A percentile compares a stretch with the other conserved stretches of the same genome.
Conservation (phyloP, 2,113 vertebrate genomes). For the Rhipidura dahli region DNA sequence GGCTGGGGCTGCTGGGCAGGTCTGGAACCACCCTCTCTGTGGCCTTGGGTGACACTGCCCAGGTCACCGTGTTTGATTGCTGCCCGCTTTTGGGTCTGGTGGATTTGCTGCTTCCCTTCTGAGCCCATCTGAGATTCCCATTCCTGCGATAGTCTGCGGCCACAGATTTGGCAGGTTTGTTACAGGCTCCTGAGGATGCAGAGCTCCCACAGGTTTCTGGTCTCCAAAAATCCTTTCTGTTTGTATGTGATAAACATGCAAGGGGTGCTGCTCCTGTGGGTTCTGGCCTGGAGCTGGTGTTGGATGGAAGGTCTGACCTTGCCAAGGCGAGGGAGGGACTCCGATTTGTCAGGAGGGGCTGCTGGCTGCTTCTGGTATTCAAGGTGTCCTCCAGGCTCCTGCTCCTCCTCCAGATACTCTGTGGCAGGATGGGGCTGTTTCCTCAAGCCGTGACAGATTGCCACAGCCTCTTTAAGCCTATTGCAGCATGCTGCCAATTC, state of each 20-base stretch:
- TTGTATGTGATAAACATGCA: rapidly evolving
- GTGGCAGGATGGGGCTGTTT: neutral
- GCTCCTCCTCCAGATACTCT: neutral
- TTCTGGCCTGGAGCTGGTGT: neutral
- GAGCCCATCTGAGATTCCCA: neutral
- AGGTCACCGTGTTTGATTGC: rapidly evolving
- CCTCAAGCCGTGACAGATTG: neutral
- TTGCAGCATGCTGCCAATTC: neutral
- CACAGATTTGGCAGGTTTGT: neutral
- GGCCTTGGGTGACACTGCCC: neutral
- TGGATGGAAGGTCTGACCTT: neutral
- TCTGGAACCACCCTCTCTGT: too few species aligned
- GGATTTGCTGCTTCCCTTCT: neutral
- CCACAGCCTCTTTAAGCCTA: neutral
- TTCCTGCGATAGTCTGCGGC: neutral
- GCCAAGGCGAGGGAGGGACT: neutral
- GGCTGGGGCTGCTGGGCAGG: too few species aligned
- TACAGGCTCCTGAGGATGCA: neutral
- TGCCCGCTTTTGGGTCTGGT: rapidly evolving
- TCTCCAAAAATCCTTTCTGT: neutral
- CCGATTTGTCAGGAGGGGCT: neutral
- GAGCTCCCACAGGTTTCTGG: neutral
- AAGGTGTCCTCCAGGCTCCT: neutral
- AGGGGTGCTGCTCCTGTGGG: neutral
- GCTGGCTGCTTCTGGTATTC: neutral